A percentile compares a stretch with the other conserved stretches of the same genome.
These are phyloP conservation scores for Isurus oxyrinchus DNA, from an alignment of 2,113 vertebrate species.

Conservation along the genomic window DNA sequence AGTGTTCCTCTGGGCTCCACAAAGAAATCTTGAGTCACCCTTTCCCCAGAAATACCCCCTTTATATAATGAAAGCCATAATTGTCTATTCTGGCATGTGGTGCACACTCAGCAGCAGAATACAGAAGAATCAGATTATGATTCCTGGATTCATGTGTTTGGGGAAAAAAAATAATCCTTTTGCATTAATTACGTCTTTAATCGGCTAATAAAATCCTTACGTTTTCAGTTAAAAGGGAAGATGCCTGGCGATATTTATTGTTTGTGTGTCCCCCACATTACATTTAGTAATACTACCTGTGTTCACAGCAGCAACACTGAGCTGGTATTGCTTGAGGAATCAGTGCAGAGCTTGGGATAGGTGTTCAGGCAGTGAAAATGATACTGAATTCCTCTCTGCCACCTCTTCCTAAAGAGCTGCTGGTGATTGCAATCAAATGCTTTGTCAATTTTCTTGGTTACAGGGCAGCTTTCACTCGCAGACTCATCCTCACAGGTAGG, in stretches of 20 bases:
- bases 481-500: background rate
- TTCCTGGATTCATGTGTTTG: background rate
- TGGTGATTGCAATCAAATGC: background rate
- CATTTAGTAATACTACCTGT: background rate
- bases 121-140: background rate
- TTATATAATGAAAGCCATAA: background rate
- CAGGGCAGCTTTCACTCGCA: background rate
- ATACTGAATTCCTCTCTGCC: background rate
- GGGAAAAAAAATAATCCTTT: background rate
- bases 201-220: background rate
- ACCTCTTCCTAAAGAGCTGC: background rate
- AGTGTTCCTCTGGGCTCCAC: background rate
- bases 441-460: background rate
- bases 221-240: background rate
- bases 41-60: background rate
- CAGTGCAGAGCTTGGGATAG: background rate
- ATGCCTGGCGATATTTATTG: background rate
- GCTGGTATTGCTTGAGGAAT: background rate
- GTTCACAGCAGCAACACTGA: background rate
- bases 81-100: background rate
- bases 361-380: background rate
- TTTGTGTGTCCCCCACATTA: background rate
- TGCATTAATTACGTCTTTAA: background rate
- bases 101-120: background rate
- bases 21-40: background rate